Evolutionary conservation across 2,113 vertebrate species (phyloP), one percentile per base, ranked within the genome.

Genomic region (Calyptomena viridis): DNA sequence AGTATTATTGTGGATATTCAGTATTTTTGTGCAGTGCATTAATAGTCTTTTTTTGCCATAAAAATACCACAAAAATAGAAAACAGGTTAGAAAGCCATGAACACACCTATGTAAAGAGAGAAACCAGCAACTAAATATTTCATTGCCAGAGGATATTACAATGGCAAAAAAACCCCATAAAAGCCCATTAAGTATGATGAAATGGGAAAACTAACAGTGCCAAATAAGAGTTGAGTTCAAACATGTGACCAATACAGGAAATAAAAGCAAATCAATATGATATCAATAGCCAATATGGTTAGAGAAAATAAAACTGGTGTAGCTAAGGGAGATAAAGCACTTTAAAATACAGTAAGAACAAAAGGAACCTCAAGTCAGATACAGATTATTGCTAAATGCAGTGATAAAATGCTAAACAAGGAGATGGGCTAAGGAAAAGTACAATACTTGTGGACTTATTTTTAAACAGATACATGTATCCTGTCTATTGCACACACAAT

Each of bases 401-500:
- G 18, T 66, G 18, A 69, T 58, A 58, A 63, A 93, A 84, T 39
- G 49, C 53, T 76, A 16, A 91, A 60, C 27, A 89, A 27, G 25
- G 50, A 81, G 28, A 33, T 0, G 55, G 19, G 66, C 37, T 44
- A 55, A 39, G 40, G 11, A 74, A 67, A 67, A 86, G 24, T 5
- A 60, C 28, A 71, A 42, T 50, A 42, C 3, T 2, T 37, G n/a
- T 60, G 40, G 62, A 40, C 5, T 53, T 24, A 4, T 62, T 50
- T 76, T 46, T 28, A 22, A 78, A 19, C 11, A 82, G 33, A 39
- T 2, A 4, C 0, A 0, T 12, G 42, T 73, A 31, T 62, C 19
- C 56, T 67, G 25, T 21, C 31, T 75, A 13, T 37, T 56, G 31
- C 20, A 53, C 23, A 33, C 0, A 0, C 30, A 58, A 24, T 17